Evolutionary conservation across 2,113 vertebrate species (phyloP).

Genomic region (Galbula dea): DNA sequence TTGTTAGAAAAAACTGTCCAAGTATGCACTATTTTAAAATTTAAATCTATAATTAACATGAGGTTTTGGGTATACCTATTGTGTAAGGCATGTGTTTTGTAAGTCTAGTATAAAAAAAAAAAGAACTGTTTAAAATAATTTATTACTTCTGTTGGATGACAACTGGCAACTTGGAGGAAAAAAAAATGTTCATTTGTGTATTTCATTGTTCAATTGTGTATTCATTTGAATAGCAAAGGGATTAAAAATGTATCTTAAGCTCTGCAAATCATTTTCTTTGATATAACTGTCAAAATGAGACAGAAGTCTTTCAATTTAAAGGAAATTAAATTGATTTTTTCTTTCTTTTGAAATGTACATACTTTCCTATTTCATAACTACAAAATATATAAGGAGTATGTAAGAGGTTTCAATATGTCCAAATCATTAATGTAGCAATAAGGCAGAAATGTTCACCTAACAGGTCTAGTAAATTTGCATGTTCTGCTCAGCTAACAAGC

Average conservation of each 20-base stretch:
- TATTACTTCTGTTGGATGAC: background rate
- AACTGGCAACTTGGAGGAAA: background rate
- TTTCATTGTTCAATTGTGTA: no score
- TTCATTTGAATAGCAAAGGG: background rate
- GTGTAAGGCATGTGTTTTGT: background rate
- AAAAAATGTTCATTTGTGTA: background rate
- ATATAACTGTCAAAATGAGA: background rate
- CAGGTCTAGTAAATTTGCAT: background rate
- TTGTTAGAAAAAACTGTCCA: background rate
- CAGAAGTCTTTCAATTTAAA: background rate
- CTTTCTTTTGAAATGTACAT: background rate
- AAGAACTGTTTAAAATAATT: no score
- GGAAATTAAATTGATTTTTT: background rate
- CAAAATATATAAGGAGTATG: background rate
- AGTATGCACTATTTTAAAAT: background rate
- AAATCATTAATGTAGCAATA: background rate
- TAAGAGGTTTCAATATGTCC: rapidly evolving
- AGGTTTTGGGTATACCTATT: background rate
- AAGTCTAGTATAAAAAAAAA: background rate
- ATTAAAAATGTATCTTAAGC: background rate
- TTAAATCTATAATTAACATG: background rate
- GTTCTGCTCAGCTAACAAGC: background rate
- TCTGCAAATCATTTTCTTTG: background rate
- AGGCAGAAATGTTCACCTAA: background rate
- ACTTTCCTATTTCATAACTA: background rate